Percentiles rank a stretch among this genome's conserved stretches.
These are phyloP conservation scores for Scopus umbretta DNA, from an alignment of 2,113 vertebrate genomes.

Conservation along the genomic window DNA sequence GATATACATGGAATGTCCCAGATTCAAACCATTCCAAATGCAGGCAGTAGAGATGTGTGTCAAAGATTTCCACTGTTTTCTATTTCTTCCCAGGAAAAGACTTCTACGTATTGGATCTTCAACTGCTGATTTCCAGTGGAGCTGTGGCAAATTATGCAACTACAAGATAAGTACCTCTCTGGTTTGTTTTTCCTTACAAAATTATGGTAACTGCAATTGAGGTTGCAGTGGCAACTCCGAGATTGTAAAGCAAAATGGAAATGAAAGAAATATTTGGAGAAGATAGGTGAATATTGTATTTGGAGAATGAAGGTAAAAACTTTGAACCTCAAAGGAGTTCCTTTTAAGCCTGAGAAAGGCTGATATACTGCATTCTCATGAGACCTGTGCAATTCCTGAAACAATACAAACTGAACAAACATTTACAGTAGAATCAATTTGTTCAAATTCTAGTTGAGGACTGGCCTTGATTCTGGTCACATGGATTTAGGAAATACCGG, in stretches of 20 bases:
- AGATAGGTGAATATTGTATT: not conserved
- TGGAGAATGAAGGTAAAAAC: not conserved
- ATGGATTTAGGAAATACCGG: not conserved
- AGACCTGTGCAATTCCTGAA: not conserved
- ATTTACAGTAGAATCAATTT: not conserved
- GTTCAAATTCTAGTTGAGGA: not conserved
- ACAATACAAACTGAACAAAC: not conserved
- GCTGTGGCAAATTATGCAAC: not conserved
- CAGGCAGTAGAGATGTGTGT: not conserved
- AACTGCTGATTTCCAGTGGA: not conserved
- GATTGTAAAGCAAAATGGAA: not conserved
- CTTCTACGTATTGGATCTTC: not conserved
- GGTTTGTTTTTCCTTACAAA: not conserved
- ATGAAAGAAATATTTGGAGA: not conserved
- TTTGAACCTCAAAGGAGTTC: not conserved
- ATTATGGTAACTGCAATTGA: not conserved
- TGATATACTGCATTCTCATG: not conserved
- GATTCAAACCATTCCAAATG: not conserved
- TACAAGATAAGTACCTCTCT: not conserved
- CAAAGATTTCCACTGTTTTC: not conserved
- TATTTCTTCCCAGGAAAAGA: not conserved
- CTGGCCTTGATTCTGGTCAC: not conserved
- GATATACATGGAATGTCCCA: not conserved
- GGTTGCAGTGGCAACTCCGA: not conserved
- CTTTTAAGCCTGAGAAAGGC: not conserved